A percentile compares a stretch with the other conserved stretches of the same genome.
phyloP scores from a whole-genome alignment of 2,888 invertebrate species.

The Sinhomidia bicolor region DNA sequence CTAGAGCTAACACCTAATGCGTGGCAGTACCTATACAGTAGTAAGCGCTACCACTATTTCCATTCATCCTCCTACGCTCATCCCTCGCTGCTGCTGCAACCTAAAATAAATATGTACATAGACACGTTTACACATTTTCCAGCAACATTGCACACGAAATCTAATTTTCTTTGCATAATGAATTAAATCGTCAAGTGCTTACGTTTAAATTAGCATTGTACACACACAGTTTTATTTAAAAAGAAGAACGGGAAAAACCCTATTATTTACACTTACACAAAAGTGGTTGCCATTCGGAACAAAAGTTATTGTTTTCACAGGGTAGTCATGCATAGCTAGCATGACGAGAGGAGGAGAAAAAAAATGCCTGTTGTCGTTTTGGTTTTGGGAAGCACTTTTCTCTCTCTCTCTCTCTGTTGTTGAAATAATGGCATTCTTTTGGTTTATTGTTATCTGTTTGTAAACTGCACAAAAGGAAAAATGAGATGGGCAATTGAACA shows the following conservation, averaged over 20 bases:
- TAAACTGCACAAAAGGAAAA: too few relatives aligned
- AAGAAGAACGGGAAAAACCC: slow-evolving; percentile 11
- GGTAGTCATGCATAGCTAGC: too few relatives aligned
- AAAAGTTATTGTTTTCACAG: slow-evolving; percentile 1
- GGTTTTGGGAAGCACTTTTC: neutral
- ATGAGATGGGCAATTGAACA: neutral
- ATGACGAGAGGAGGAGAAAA: too few relatives aligned
- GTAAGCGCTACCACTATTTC: neutral
- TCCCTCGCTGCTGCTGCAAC: neutral
- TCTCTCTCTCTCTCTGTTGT: neutral
- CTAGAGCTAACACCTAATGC: too few relatives aligned
- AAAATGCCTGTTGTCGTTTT: too few relatives aligned
- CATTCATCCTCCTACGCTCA: neutral
- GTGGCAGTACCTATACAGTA: neutral
- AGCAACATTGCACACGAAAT: slow-evolving; percentile 49
- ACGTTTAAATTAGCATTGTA: slow-evolving; percentile 51
- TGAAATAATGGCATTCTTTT: neutral
- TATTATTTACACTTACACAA: slow-evolving; percentile 19
- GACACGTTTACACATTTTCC: too few relatives aligned
- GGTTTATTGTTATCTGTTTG: too few relatives aligned
- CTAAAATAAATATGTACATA: too few relatives aligned
- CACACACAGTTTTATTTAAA: slow-evolving; percentile 42
- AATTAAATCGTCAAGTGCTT: slow-evolving; percentile 50
- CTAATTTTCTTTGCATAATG: slow-evolving; percentile 67
- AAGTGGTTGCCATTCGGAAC: neutral